These are phyloP conservation scores for Drosophila birchii DNA, from an alignment of 2,888 invertebrate species.

Conservation along the genomic window DNA sequence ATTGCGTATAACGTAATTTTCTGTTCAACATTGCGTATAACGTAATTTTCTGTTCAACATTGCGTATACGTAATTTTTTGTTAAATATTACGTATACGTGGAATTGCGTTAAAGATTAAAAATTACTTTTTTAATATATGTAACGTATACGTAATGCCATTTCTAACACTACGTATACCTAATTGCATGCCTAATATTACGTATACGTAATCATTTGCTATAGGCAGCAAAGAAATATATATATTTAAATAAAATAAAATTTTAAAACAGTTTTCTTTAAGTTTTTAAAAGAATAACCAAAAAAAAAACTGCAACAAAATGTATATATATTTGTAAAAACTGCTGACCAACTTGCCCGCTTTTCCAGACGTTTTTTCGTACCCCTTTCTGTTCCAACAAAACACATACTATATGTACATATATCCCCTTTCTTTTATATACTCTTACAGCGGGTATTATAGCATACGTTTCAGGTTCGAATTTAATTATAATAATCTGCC, in stretches of 20 bases:
- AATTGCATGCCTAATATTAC: neutral
- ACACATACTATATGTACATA: neutral
- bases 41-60: neutral
- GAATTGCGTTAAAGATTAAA: no score
- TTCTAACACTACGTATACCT: neutral
- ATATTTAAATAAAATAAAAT: no score
- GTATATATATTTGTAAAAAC: slow-evolving; percentile 36
- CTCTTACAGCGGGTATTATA: neutral
- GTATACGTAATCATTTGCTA: neutral
- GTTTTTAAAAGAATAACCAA: neutral
- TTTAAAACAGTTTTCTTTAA: neutral
- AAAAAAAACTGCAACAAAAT: slow-evolving; percentile 4
- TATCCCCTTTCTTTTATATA: neutral
- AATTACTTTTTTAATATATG: neutral
- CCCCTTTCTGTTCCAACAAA: neutral
- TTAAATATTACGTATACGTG: neutral
- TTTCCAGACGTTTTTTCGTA: slow-evolving; percentile 1
- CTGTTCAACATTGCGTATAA: neutral
- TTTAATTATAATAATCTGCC: no score
- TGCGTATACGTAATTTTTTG: neutral
- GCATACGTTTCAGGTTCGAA: no score
- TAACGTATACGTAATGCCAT: neutral
- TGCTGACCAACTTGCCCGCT: slow-evolving; percentile 55
- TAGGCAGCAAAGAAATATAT: neutral
- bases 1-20: neutral